Percentiles rank a stretch among this genome's conserved stretches.
phyloP scores from a whole-genome alignment of 2,888 invertebrate genomes.

The Hypselothyrea guttata region DNA sequence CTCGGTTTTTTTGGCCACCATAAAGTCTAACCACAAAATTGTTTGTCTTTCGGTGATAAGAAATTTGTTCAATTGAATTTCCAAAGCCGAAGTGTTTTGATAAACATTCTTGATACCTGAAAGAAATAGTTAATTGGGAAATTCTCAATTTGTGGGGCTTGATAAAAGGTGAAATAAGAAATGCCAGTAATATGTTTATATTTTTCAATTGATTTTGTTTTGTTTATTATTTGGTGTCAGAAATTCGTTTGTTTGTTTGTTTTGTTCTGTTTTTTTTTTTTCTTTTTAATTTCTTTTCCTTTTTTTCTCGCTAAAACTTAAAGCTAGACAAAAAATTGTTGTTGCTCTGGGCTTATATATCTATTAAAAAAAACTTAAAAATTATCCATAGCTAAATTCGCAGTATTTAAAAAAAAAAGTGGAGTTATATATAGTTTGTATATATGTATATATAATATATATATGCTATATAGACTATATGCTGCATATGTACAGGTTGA shows the following conservation, averaged over 20 bases:
- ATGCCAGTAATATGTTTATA: not conserved
- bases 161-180: not conserved
- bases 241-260: slow-evolving; percentile 76
- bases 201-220: slow-evolving; percentile 27
- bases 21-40: not conserved
- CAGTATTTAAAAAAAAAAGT: slow-evolving; percentile 41
- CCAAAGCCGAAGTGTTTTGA: not conserved
- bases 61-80: not conserved
- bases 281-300: no score
- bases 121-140: slow-evolving; percentile 4
- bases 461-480: no score
- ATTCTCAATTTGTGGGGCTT: not conserved
- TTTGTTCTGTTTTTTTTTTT: no score
- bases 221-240: slow-evolving; percentile 65
- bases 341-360: slow-evolving; percentile 44
- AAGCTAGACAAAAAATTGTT: slow-evolving; percentile 69
- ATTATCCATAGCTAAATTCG: slow-evolving; percentile 73
- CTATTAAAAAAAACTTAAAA: slow-evolving; percentile 64
- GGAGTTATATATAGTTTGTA: not conserved
- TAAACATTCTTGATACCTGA: not conserved
- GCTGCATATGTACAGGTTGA: slow-evolving; percentile 1
- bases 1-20: not conserved
- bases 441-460: slow-evolving; percentile 20
- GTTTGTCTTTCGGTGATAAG: slow-evolving; percentile 4
- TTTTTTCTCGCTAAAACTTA: slow-evolving; percentile 76